phyloP scores from a whole-genome alignment of 2,797 vertebrate species.

The Graptemys geographica region DNA sequence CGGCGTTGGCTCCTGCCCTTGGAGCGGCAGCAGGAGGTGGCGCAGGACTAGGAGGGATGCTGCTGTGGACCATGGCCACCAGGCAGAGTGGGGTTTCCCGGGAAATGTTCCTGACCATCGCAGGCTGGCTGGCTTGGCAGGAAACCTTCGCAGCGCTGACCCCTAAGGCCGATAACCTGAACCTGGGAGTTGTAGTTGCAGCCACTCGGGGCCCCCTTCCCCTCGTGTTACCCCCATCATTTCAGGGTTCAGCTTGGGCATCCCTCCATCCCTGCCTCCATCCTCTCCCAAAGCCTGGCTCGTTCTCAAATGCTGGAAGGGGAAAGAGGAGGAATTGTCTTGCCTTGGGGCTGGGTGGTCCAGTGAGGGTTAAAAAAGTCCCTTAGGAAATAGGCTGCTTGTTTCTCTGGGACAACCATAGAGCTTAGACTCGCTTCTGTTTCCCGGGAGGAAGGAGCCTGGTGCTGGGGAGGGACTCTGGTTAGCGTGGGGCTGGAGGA shows the following conservation, averaged over 20 bases:
- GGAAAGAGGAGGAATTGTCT: not conserved
- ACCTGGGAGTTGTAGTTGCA: slow-evolving; percentile 78
- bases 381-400: not conserved
- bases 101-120: slow-evolving; percentile 55
- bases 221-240: too few species aligned
- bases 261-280: too few species aligned
- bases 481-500: not conserved
- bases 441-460: not conserved
- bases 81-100: not conserved
- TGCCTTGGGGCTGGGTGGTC: too few species aligned
- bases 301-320: not conserved
- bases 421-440: not conserved
- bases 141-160: slow-evolving; percentile 75
- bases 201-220: not conserved
- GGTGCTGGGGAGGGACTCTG: not conserved
- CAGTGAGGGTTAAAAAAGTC: too few species aligned
- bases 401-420: not conserved
- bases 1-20: not conserved
- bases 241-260: not conserved
- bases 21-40: not conserved
- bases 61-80: not conserved
- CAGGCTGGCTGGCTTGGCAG: slow-evolving; percentile 68
- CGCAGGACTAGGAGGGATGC: slow-evolving; percentile 32
- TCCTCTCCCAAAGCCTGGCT: not conserved
- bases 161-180: slow-evolving; percentile 75